Conservation (phyloP, 1,140 invertebrate genomes). For the Leucophenga varia region DNA sequence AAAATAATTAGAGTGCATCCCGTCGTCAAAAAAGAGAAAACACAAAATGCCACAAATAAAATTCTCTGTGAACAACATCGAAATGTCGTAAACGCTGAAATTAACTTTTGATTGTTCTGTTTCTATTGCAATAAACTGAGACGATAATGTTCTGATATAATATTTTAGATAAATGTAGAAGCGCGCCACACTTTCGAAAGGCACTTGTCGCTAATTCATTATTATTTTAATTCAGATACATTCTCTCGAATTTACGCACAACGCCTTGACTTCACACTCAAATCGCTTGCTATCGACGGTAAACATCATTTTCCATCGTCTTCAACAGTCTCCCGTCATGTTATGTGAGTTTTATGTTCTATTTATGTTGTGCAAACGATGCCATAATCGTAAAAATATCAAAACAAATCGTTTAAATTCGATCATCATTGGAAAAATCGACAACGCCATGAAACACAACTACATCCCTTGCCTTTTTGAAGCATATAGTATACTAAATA, state of each 20-base stretch:
- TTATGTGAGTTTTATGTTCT: conserved; percentile 53
- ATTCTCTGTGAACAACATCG: conserved; percentile 18
- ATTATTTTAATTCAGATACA: conserved; percentile 41
- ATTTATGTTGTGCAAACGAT: conserved; percentile 57
- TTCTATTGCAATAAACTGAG: conserved; percentile 1
- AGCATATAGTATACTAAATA: too few species aligned
- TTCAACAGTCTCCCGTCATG: conserved; percentile 14
- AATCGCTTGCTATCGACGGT: not conserved
- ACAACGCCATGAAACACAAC: conserved; percentile 25
- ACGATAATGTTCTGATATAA: too few species aligned
- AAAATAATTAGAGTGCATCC: too few species aligned
- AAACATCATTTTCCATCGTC: not conserved
- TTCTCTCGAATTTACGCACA: not conserved
- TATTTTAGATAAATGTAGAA: too few species aligned
- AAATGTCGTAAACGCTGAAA: conserved; percentile 17
- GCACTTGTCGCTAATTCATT: conserved; percentile 46
- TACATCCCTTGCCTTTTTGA: too few species aligned
- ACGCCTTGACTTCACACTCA: not conserved
- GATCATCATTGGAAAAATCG: conserved; percentile 33
- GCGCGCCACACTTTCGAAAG: not conserved
- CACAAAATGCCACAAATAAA: too few species aligned
- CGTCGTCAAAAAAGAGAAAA: conserved; percentile 18
- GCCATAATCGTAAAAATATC: conserved; percentile 58
- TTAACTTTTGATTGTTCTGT: not conserved
- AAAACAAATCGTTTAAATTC: conserved; percentile 57